Conservation (phyloP, 2,888 invertebrate species). For the Drosophila rellima region DNA sequence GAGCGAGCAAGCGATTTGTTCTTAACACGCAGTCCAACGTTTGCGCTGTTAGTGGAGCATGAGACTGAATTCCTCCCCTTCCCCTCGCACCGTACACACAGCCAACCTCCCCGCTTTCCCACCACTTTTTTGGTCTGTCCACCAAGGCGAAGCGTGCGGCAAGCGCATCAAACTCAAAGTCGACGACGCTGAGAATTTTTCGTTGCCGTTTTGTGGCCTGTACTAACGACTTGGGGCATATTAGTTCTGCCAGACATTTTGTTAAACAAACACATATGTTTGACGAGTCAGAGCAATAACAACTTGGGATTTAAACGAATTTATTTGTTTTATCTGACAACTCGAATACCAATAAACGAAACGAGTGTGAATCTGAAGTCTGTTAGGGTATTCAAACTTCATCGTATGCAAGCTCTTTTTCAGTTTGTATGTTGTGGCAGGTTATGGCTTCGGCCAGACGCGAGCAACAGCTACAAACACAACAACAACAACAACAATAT, state of each 20-base stretch:
- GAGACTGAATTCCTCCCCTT: conserved; percentile 54
- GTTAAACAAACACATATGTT: background rate
- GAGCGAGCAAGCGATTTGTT: conserved; percentile 67
- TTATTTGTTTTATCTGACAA: too few relatives aligned
- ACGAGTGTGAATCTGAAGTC: background rate
- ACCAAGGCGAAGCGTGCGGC: conserved; percentile 53
- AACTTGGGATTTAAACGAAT: too few relatives aligned
- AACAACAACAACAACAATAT: conserved; percentile 11
- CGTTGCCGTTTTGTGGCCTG: conserved; percentile 41
- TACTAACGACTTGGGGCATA: conserved; percentile 14
- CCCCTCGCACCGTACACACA: background rate
- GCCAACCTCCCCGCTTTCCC: background rate
- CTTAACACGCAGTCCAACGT: conserved; percentile 66
- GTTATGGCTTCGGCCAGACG: conserved; percentile 65
- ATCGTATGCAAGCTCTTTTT: background rate
- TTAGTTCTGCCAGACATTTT: conserved; percentile 7
- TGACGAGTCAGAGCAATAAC: too few relatives aligned
- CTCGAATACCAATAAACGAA: too few relatives aligned
- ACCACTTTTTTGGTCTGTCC: conserved; percentile 28
- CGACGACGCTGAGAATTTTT: conserved; percentile 53
- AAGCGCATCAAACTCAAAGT: conserved; percentile 78
- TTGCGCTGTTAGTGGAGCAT: conserved; percentile 62
- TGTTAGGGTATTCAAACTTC: conserved; percentile 36
- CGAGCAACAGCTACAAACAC: conserved; percentile 12
- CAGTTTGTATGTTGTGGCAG: conserved; percentile 68